Conservation (phyloP, 1,140 invertebrate genomes). For the Drosophila sechellia region DNA sequence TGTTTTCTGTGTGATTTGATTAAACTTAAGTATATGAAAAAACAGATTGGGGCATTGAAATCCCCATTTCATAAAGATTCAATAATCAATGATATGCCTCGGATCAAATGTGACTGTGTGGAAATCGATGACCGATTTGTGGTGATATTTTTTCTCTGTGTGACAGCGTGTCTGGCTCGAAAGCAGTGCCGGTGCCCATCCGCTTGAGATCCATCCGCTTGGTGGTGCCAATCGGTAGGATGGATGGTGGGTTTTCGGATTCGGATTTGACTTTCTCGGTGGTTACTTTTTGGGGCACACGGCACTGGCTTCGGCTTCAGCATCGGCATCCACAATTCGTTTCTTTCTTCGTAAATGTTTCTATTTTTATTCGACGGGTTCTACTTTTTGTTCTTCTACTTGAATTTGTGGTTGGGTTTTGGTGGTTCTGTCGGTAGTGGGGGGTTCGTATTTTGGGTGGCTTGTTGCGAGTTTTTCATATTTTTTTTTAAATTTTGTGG, state of each 20-base stretch:
- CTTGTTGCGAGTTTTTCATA: conserved; percentile 11
- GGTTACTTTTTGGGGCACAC: conserved; percentile 6
- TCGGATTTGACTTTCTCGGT: not conserved
- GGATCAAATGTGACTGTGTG: conserved; percentile 4
- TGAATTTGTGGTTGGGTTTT: conserved; percentile 35
- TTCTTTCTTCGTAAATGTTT: conserved; percentile 82
- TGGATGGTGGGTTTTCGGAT: conserved; percentile 4
- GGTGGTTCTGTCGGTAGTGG: conserved; percentile 28
- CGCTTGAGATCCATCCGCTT: conserved; percentile 9
- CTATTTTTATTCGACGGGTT: conserved; percentile 74
- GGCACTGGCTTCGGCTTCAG: conserved; percentile 56
- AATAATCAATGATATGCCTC: conserved; percentile 9
- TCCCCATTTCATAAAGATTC: too few species aligned
- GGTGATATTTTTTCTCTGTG: conserved; percentile 43
- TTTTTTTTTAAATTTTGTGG: not conserved
- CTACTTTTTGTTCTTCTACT: conserved; percentile 36
- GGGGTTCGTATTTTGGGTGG: conserved; percentile 27
- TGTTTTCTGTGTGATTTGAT: too few species aligned
- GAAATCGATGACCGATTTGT: conserved; percentile 5
- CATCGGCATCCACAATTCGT: conserved; percentile 65
- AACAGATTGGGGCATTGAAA: too few species aligned
- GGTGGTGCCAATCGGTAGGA: conserved; percentile 13
- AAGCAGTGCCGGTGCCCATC: conserved; percentile 33
- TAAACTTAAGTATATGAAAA: too few species aligned
- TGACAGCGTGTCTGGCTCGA: conserved; percentile 33